Evolutionary conservation across 2,888 invertebrate genomes (phyloP).

Genomic region (Tinea trinotella): DNA sequence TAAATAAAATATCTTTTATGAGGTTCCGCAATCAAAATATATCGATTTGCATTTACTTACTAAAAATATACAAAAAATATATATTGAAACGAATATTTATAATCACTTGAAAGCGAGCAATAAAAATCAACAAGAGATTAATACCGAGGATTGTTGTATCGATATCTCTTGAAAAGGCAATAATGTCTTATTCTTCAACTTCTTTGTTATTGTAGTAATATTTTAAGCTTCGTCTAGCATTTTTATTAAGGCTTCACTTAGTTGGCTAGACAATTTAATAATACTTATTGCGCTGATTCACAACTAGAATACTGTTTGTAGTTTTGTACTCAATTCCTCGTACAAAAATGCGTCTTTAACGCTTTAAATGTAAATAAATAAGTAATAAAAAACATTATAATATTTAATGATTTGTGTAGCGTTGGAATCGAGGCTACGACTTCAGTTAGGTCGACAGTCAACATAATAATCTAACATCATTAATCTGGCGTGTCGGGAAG

Average conservation of each 20-base stretch:
- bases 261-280: too few relatives aligned
- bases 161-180: neutral
- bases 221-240: conserved; percentile 5
- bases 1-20: too few relatives aligned
- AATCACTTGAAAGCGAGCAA: too few relatives aligned
- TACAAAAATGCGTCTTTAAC: too few relatives aligned
- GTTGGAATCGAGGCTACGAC: neutral
- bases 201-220: neutral
- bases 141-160: neutral
- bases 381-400: neutral
- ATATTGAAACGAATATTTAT: too few relatives aligned
- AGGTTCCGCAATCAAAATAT: too few relatives aligned
- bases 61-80: too few relatives aligned
- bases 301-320: too few relatives aligned
- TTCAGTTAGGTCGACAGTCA: conserved; percentile 16
- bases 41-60: too few relatives aligned
- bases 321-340: too few relatives aligned
- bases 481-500: conserved; percentile 17
- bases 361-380: too few relatives aligned
- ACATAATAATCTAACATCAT: conserved; percentile 16
- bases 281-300: too few relatives aligned
- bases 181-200: neutral
- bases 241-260: neutral
- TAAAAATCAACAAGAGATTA: neutral
- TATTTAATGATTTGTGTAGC: conserved; percentile 4